Evolutionary conservation across 2,888 invertebrate genomes (phyloP).

Genomic region (Drosophila mimica): DNA sequence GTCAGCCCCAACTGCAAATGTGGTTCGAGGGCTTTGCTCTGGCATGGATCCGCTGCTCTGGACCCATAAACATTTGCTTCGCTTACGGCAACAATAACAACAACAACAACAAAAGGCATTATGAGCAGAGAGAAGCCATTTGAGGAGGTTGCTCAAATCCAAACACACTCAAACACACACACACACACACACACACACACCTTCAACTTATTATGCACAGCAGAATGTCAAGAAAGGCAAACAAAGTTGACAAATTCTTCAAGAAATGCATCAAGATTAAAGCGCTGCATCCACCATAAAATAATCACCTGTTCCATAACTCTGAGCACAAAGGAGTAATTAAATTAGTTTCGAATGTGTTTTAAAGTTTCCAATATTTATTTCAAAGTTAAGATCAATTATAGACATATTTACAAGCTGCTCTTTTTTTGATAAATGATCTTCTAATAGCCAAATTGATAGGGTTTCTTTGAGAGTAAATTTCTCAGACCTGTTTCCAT

Average conservation of each 20-base stretch:
- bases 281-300: not conserved
- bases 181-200: constrained; percentile 15
- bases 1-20: constrained; percentile 31
- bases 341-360: not conserved
- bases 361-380: not conserved
- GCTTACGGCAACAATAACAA: constrained; percentile 30
- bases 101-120: constrained; percentile 30
- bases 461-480: not conserved
- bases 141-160: constrained; percentile 6
- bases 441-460: constrained; percentile 10
- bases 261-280: constrained; percentile 1
- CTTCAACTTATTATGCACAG: constrained; percentile 59
- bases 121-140: constrained; percentile 43
- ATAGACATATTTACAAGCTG: not conserved
- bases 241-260: constrained; percentile 34
- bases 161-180: constrained; percentile 21
- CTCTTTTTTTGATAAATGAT: constrained; percentile 1
- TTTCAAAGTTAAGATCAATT: constrained; percentile 1
- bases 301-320: not conserved
- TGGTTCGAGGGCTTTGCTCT: constrained; percentile 25
- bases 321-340: not conserved
- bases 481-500: constrained; percentile 15
- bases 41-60: constrained; percentile 52
- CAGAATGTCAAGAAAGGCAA: constrained; percentile 26
- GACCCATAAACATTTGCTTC: constrained; percentile 43